Evolutionary conservation across 2,113 vertebrate species (phyloP).

Genomic region (Brachyistius frenatus): DNA sequence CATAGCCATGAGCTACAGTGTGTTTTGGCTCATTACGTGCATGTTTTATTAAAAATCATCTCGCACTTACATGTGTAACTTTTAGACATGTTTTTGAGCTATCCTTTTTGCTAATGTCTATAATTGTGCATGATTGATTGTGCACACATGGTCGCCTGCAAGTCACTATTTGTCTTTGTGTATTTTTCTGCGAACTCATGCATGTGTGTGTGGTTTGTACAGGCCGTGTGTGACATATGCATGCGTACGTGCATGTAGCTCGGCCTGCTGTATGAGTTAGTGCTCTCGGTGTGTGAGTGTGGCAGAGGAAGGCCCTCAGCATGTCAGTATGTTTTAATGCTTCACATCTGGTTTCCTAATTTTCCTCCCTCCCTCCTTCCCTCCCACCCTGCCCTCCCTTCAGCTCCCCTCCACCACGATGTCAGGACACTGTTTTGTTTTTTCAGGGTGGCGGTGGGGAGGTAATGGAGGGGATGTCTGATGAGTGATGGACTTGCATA

Average conservation of each 20-base stretch:
- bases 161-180: conserved; percentile 40
- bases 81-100: conserved; percentile 36
- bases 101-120: conserved; percentile 43
- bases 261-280: conserved; percentile 77
- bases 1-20: background rate
- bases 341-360: conserved; percentile 89
- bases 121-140: conserved; percentile 43
- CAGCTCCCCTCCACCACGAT: conserved; percentile 66
- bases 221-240: conserved; percentile 53
- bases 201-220: conserved; percentile 39
- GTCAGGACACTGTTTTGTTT: conserved; percentile 88
- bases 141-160: conserved; percentile 45
- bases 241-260: conserved; percentile 49
- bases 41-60: conserved; percentile 46
- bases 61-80: background rate
- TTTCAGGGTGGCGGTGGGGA: conserved; percentile 73
- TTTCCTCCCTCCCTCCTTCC: conserved; percentile 70
- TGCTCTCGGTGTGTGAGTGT: conserved; percentile 78
- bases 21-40: conserved; percentile 12
- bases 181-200: conserved; percentile 34
- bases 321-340: conserved; percentile 87
- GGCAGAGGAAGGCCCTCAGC: conserved; percentile 80
- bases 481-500: conserved; percentile 85
- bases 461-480: conserved; percentile 73
- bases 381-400: conserved; percentile 45